Evolutionary conservation across 2,113 vertebrate species (phyloP), one percentile per base, ranked within the genome.

Genomic region (Gobio gobio): DNA sequence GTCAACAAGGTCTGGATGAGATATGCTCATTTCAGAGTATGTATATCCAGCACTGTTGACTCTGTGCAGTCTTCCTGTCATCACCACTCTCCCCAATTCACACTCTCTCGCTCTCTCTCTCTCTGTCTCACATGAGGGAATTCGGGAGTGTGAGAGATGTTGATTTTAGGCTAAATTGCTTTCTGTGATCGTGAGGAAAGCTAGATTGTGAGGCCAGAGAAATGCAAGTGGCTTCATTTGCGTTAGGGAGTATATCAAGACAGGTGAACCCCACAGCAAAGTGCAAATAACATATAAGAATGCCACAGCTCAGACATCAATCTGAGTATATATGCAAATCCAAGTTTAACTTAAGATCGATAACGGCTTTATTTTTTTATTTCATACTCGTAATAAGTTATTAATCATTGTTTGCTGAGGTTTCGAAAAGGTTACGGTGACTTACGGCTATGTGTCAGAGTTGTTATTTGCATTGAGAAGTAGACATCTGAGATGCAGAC

Each of bases 101-200:
- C 73, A 22, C 43, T 47, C 56, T 63, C 3, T 49, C 36, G 12
- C 54, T 72, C 85, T 87, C 88, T 93, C 89, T 90, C 90, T 90
- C 89, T 89, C 85, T 92, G 84, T 91, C 82, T 85, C 79, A 36
- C 59, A 68, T n/a, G 18, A 33, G 78, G 29, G 29, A 82, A 36
- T 80, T 59, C 36, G 26, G 68, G 2, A 43, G 47, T 83, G 74
- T 59, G 24, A 73, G 59, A 77, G 64, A 26, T 64, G 73, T 82
- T 68, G 73, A 85, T 45, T 79, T 82, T 45, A 61, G 78, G 16
- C 64, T 76, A 80, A 85, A 83, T 68, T 85, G 58, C 78, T 81
- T 77, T 61, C 40, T 82, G 72, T 86, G 63, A 82, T 24, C 56
- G 47, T 58, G 74, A 70, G 29, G n/a, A 56, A 56, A 78, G 40